These are phyloP conservation scores for Pelvicachromis taeniatus DNA, from an alignment of 2,113 vertebrate genomes.

Conservation along the genomic window DNA sequence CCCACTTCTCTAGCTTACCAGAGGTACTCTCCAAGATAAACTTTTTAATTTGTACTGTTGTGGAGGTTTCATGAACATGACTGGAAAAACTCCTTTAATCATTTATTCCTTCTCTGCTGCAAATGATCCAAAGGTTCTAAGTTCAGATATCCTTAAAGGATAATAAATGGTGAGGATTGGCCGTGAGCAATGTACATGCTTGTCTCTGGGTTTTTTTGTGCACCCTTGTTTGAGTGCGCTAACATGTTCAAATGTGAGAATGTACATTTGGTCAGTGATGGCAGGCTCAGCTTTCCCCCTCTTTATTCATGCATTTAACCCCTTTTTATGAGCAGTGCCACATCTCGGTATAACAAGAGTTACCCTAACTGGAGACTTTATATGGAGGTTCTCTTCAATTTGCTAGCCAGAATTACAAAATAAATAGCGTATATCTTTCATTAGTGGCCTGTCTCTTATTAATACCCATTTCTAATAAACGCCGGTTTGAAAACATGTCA, in stretches of 20 bases:
- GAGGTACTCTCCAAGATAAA: slow-evolving; percentile 26
- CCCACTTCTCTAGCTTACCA: slow-evolving; percentile 20
- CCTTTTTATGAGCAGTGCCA: slow-evolving; percentile 41
- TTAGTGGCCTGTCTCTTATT: too few species aligned
- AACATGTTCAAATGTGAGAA: background rate
- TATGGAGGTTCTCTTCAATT: slow-evolving; percentile 55
- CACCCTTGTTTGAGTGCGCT: background rate
- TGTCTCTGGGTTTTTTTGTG: background rate
- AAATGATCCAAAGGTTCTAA: slow-evolving; percentile 28
- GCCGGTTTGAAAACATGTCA: too few species aligned
- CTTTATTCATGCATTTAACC: slow-evolving; percentile 42
- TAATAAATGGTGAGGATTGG: slow-evolving; percentile 15
- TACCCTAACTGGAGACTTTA: slow-evolving; percentile 63
- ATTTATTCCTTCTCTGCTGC: slow-evolving; percentile 11
- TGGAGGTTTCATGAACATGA: background rate
- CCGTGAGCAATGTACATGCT: background rate
- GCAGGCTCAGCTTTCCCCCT: background rate
- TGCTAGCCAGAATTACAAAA: slow-evolving; percentile 30
- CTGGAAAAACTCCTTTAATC: slow-evolving; percentile 13
- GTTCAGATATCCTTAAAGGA: slow-evolving; percentile 37
- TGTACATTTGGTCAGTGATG: slow-evolving; percentile 1
- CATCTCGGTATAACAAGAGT: slow-evolving; percentile 42
- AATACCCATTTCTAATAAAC: too few species aligned
- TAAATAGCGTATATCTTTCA: too few species aligned
- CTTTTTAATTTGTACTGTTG: slow-evolving; percentile 40